phyloP scores from a whole-genome alignment of 2,113 vertebrate species.

The Anhinga rufa region DNA sequence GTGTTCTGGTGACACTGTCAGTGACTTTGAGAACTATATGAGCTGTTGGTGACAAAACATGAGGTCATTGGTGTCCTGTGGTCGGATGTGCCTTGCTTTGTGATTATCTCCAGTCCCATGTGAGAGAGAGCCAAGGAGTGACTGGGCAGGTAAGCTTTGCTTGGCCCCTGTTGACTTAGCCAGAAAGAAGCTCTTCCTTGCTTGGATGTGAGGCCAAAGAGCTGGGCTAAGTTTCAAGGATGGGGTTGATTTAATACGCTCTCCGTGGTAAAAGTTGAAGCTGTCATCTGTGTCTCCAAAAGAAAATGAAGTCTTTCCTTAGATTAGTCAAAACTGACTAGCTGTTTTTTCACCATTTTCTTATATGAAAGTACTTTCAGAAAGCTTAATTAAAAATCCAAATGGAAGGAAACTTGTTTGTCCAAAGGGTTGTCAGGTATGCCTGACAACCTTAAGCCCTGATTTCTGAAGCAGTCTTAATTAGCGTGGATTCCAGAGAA shows the following conservation, averaged over 20 bases:
- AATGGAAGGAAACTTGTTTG: background rate
- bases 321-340: background rate
- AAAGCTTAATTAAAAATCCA: background rate
- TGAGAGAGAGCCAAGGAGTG: background rate
- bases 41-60: background rate
- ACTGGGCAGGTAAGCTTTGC: background rate
- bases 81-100: background rate
- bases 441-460: background rate
- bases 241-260: background rate
- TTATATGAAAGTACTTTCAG: background rate
- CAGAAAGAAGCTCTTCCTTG: background rate
- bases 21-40: background rate
- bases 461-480: background rate
- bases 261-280: background rate
- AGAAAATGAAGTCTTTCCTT: background rate
- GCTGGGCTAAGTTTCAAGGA: background rate
- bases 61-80: background rate
- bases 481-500: background rate
- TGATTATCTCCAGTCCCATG: background rate
- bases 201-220: background rate
- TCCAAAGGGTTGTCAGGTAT: background rate
- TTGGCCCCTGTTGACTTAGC: background rate
- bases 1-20: background rate
- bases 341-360: background rate
- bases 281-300: background rate